Evolutionary conservation across 2,113 vertebrate genomes (phyloP).

Genomic region (Crotophaga sulcirostris): DNA sequence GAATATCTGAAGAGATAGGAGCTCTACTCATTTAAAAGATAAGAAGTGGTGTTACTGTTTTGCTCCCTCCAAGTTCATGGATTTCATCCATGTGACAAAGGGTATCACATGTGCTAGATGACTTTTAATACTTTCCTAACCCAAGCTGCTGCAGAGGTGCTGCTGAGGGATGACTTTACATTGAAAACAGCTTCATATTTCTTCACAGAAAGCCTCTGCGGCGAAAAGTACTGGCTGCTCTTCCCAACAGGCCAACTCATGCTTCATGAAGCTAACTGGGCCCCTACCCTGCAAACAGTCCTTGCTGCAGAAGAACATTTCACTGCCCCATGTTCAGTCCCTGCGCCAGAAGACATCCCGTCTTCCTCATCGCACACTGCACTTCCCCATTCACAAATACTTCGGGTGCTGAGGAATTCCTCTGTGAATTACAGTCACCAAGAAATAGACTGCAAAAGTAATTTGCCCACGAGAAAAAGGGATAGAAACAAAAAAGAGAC

Average conservation of each 20-base stretch:
- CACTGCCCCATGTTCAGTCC: neutral
- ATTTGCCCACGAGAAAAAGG: neutral
- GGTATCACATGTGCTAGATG: neutral
- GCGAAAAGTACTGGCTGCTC: neutral
- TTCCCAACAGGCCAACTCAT: neutral
- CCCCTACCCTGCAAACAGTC: neutral
- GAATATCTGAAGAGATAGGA: neutral
- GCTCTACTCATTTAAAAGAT: neutral
- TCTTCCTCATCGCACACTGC: neutral
- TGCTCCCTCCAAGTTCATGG: neutral
- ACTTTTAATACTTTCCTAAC: neutral
- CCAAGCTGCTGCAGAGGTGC: neutral
- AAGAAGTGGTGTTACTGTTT: neutral
- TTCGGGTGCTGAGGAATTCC: neutral
- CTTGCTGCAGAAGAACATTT: rapidly evolving
- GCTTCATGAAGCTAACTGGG: neutral
- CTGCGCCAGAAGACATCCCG: neutral
- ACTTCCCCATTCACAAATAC: neutral
- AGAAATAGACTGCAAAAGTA: neutral
- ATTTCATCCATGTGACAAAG: neutral
- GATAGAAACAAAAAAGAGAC: neutral
- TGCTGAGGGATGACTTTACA: neutral
- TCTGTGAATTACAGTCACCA: neutral
- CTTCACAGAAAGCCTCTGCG: neutral
- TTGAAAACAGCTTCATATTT: neutral